Evolutionary conservation across 1,140 invertebrate species (phyloP), one percentile per base, ranked within the genome.

Genomic region (Helicoverpa armigera): DNA sequence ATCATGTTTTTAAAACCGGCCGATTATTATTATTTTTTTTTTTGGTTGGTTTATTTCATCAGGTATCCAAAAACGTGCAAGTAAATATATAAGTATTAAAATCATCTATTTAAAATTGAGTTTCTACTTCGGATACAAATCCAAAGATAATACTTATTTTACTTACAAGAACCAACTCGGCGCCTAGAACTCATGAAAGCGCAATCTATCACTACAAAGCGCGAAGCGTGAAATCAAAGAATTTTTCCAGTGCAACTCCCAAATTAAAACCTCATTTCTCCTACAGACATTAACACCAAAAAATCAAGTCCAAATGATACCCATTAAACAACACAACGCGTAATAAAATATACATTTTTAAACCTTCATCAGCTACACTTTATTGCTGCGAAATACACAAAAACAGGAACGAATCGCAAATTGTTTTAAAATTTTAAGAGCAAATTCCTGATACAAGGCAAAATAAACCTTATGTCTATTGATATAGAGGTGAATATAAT

Each of bases 261-360:
- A 43, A n/a, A 5, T 43, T 67, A 31, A 31, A 31, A 56, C 11
- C 31, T 35, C 4, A 16, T 35, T 16, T 43, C 35, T 43, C 43
- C 63, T 11, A n/a, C 29, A 5, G 31, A 67, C 13, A 43, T 14
- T 43, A 43, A 43, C 13, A 50, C 43, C 18, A 12, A 35, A 43
- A 43, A 43, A 13, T 35, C n/a, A 67, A 65, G 63, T 16, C n/a
- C 12, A 61, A 61, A 61, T 61, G 18, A 56, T n/a, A 56, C 4
- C 54, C n/a, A 56, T 61, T 61, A 61, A 23, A 29, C 18, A 29
- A 61, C 58, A 29, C 18, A 61, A 61, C 18, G 23, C 31, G 58
- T 61, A 29, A 61, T 61, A 31, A 43, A 61, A 61, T 61, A 61
- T 61, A 11, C 58, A 61, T 61, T 61, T 29, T 29, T 29, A 61